Percentiles rank a stretch among this genome's conserved stretches.
These are phyloP conservation scores for Pachymerium ferrugineum DNA, from an alignment of 2,888 invertebrate genomes.

Conservation along the genomic window DNA sequence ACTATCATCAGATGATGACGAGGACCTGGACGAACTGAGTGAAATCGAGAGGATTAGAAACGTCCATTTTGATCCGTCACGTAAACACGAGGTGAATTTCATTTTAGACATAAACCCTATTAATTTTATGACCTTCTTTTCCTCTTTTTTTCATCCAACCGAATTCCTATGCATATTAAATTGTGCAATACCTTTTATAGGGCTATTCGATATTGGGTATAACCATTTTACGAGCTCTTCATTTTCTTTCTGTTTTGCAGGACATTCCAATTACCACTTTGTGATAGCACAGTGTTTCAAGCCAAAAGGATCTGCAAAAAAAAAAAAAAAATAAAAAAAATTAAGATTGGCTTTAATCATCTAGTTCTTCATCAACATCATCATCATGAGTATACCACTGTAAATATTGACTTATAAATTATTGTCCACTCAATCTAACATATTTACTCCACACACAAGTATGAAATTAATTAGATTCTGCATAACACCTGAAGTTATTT, in stretches of 20 bases:
- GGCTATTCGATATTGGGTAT: no score
- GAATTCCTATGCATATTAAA: not conserved
- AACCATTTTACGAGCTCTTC: not conserved
- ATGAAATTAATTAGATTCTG: no score
- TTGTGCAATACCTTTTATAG: not conserved
- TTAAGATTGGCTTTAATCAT: not conserved
- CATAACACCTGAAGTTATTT: no score
- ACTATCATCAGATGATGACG: no score
- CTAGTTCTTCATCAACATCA: no score
- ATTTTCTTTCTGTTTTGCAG: not conserved
- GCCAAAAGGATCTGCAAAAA: not conserved
- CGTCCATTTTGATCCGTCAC: not conserved
- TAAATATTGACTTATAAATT: not conserved
- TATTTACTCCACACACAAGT: no score
- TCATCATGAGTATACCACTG: not conserved
- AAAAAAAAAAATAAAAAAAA: not conserved
- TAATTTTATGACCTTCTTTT: not conserved
- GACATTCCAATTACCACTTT: not conserved
- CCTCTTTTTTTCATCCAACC: no score
- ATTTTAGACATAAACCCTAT: not conserved
- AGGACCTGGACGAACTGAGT: slow-evolving; percentile 6
- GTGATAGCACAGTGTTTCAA: not conserved
- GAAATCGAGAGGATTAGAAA: not conserved
- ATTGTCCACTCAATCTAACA: not conserved
- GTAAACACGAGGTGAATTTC: not conserved